A percentile compares a stretch with the other conserved stretches of the same genome.
These are phyloP conservation scores for Beris morrisii DNA, from an alignment of 2,888 invertebrate species.

Conservation along the genomic window DNA sequence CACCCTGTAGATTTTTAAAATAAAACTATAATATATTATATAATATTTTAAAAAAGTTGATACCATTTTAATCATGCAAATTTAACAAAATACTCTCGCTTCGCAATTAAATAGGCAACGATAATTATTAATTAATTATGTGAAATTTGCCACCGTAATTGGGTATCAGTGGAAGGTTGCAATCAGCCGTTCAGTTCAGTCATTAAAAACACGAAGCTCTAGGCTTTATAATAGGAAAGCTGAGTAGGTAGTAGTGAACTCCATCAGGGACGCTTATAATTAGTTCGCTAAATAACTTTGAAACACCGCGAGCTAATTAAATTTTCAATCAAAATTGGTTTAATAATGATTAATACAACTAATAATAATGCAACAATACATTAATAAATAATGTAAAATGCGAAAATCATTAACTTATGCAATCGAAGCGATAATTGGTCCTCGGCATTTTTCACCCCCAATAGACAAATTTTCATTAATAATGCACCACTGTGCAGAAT, in stretches of 20 bases:
- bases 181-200: neutral
- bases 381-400: no score
- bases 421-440: no score
- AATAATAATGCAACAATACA: no score
- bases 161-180: neutral
- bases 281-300: conserved; percentile 37
- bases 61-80: no score
- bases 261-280: conserved; percentile 29
- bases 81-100: neutral
- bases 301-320: conserved; percentile 36
- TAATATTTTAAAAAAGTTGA: no score
- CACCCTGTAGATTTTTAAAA: no score
- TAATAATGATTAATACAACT: conserved; percentile 35
- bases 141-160: conserved; percentile 19
- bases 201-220: neutral
- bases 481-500: no score
- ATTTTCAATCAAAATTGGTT: conserved; percentile 38
- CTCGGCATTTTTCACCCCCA: no score
- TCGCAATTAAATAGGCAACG: neutral
- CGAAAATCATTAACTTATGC: no score
- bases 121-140: conserved; percentile 12
- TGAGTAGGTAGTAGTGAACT: conserved; percentile 9
- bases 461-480: no score
- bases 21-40: no score
- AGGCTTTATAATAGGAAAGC: neutral